Evolutionary conservation across 35 echinoderm and acorn worm genomes (phyloP).

Genomic region (Strongylocentrotus purpuratus): DNA sequence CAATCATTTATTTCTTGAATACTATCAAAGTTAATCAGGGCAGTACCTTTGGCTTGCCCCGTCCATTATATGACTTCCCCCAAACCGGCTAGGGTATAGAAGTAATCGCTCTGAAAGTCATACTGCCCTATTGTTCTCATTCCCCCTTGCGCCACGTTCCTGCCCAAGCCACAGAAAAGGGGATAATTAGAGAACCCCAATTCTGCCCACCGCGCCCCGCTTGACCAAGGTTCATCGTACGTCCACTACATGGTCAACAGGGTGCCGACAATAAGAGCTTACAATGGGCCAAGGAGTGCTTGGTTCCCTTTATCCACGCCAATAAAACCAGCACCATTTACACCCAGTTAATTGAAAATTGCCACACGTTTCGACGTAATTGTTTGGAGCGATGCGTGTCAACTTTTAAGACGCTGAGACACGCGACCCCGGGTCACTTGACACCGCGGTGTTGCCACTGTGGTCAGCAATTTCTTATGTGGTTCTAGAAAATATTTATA

Average conservation of each 20-base stretch:
- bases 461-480: background rate
- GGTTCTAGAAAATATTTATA: background rate
- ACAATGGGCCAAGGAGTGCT: background rate
- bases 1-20: conserved; percentile 5
- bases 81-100: background rate
- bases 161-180: background rate
- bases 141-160: background rate
- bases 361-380: background rate
- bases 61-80: background rate
- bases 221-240: background rate
- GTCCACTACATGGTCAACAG: background rate
- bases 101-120: background rate
- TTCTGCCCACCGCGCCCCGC: background rate
- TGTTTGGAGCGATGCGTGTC: background rate
- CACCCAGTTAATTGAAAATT: conserved; percentile 12
- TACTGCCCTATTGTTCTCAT: background rate
- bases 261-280: background rate
- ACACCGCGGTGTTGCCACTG: background rate
- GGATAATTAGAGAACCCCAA: background rate
- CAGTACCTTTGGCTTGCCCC: background rate
- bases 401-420: background rate
- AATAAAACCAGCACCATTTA: background rate
- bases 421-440: background rate
- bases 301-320: background rate
- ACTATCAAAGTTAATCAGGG: conserved; percentile 2